These are phyloP conservation scores for Pyrgus malvae DNA, from an alignment of 2,888 invertebrate species.

Conservation along the genomic window DNA sequence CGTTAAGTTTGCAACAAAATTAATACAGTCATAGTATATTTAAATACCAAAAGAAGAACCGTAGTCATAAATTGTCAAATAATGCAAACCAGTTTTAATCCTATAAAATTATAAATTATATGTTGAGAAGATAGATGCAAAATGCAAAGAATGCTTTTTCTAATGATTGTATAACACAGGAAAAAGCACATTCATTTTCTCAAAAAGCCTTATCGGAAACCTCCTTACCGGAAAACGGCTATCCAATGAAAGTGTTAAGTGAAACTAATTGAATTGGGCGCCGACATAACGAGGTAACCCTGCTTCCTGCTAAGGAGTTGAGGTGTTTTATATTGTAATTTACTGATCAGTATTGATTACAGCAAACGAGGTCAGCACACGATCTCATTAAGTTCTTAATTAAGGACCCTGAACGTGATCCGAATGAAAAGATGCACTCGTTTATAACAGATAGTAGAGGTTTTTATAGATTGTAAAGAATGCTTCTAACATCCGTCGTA, in stretches of 20 bases:
- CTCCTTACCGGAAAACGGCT: slow-evolving; percentile 18
- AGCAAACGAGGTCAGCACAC: slow-evolving; percentile 50
- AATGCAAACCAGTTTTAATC: too few relatives aligned
- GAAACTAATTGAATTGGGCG: slow-evolving; percentile 38
- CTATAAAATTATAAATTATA: too few relatives aligned
- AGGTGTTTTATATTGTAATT: slow-evolving; percentile 45
- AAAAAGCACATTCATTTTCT: not conserved
- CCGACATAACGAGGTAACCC: slow-evolving; percentile 16
- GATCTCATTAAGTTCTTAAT: slow-evolving; percentile 75
- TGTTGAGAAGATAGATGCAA: too few relatives aligned
- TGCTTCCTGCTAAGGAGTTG: slow-evolving; percentile 26
- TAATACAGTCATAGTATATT: too few relatives aligned
- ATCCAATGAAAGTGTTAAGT: slow-evolving; percentile 20
- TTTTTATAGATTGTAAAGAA: not conserved
- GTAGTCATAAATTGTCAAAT: too few relatives aligned
- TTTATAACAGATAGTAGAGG: slow-evolving; percentile 22
- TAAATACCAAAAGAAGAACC: too few relatives aligned
- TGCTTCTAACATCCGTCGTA: too few relatives aligned
- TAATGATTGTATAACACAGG: not conserved
- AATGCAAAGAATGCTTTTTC: too few relatives aligned
- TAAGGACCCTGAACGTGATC: slow-evolving; percentile 65
- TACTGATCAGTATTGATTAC: slow-evolving; percentile 59
- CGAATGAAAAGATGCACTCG: slow-evolving; percentile 30
- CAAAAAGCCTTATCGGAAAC: slow-evolving; percentile 3
- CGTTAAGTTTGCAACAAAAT: too few relatives aligned